phyloP scores from a whole-genome alignment of 2,113 vertebrate genomes.

The Centropus unirufus region DNA sequence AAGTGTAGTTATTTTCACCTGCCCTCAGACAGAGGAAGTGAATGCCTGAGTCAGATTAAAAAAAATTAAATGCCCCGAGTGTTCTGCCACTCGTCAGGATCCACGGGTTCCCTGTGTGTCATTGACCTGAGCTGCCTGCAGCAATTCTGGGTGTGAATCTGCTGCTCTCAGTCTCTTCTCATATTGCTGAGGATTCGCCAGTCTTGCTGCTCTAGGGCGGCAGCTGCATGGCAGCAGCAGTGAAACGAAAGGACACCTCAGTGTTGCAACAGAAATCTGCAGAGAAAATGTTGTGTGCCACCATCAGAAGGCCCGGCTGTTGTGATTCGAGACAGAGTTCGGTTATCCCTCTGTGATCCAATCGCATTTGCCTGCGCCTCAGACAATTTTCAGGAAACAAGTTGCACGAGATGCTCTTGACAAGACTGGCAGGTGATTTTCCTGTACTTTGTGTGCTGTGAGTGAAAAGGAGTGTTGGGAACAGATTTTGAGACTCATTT shows the following conservation, averaged over 20 bases:
- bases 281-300: neutral
- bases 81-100: neutral
- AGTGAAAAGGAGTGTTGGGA: neutral
- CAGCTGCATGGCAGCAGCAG: fast-evolving
- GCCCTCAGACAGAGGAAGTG: neutral
- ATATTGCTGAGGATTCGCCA: neutral
- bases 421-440: neutral
- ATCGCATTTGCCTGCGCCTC: neutral
- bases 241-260: neutral
- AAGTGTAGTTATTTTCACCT: neutral
- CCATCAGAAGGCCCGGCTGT: neutral
- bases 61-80: neutral
- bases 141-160: neutral
- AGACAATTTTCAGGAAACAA: neutral
- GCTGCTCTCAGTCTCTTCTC: neutral
- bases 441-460: neutral
- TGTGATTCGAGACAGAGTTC: neutral
- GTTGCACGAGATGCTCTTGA: neutral
- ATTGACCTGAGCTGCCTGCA: neutral
- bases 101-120: fast-evolving
- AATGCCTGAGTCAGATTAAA: neutral
- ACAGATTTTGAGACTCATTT: neutral
- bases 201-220: neutral
- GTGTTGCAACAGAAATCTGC: neutral
- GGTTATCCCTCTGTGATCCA: neutral